phyloP scores from a whole-genome alignment of 2,113 vertebrate genomes.

The Otocyon megalotis region DNA sequence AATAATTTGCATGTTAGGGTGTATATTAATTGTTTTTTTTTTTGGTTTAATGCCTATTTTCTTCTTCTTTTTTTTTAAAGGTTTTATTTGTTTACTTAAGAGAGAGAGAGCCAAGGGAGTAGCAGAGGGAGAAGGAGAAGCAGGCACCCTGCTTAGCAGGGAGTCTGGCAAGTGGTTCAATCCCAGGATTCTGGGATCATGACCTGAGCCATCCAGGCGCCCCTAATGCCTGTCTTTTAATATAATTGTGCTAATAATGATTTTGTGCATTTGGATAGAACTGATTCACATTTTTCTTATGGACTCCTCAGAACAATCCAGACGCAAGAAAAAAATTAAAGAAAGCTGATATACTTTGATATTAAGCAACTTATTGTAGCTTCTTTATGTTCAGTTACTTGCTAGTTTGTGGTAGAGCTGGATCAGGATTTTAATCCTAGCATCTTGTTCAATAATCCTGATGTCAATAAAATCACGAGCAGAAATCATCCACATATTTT shows the following conservation, averaged over 20 bases:
- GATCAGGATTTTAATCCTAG: neutral
- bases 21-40: neutral
- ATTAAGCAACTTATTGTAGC: neutral
- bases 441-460: neutral
- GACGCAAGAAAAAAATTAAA: neutral
- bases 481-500: neutral
- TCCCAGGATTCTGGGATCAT: no score
- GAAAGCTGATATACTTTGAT: neutral
- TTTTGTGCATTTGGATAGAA: constrained; percentile 15
- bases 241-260: neutral
- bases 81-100: no score
- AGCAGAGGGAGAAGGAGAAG: no score
- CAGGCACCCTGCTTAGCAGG: no score
- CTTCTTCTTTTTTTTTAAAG: no score
- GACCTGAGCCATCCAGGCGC: no score
- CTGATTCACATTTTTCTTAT: neutral
- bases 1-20: neutral
- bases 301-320: neutral
- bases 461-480: neutral
- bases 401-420: neutral
- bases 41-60: neutral
- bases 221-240: neutral
- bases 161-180: no score
- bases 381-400: constrained; percentile 6
- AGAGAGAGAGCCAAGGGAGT: no score